phyloP scores from a whole-genome alignment of 2,113 vertebrate genomes.

The Neomonachus schauinslandi region DNA sequence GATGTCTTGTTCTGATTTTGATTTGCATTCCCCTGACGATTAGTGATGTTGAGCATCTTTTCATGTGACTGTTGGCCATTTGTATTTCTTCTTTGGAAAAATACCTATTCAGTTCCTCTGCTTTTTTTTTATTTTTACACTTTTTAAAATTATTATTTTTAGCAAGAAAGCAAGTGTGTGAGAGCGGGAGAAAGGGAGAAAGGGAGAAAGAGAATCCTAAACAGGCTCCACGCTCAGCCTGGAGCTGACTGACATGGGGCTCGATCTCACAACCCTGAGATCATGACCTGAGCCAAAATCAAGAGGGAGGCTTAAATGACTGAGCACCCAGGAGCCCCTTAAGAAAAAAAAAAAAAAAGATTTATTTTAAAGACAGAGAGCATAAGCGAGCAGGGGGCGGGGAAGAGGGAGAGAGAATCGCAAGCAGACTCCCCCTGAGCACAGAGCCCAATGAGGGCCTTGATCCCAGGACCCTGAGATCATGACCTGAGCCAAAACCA shows the following conservation, averaged over 20 bases:
- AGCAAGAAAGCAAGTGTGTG: neutral
- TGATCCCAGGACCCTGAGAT: neutral
- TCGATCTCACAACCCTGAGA: too few species aligned
- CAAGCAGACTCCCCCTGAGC: neutral
- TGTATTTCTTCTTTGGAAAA: neutral
- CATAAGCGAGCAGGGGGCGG: fast-evolving
- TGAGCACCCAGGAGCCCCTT: too few species aligned
- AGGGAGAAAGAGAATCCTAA: neutral
- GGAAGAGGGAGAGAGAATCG: neutral
- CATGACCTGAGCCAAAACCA: neutral
- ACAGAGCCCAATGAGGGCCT: neutral
- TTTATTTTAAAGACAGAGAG: neutral
- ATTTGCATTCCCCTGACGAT: neutral
- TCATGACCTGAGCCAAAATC: too few species aligned
- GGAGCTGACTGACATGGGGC: too few species aligned
- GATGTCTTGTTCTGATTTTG: neutral
- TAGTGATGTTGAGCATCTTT: neutral
- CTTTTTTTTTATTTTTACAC: neutral
- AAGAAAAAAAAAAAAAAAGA: too few species aligned
- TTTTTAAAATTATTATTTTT: neutral
- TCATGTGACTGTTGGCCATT: neutral
- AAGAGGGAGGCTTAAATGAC: too few species aligned
- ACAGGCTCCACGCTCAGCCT: too few species aligned
- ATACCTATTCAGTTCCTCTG: neutral
- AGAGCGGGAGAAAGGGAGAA: neutral